Evolutionary conservation across 2,113 vertebrate genomes (phyloP), one percentile per base, ranked within the genome.

Genomic region (Ctenodactylus gundi): DNA sequence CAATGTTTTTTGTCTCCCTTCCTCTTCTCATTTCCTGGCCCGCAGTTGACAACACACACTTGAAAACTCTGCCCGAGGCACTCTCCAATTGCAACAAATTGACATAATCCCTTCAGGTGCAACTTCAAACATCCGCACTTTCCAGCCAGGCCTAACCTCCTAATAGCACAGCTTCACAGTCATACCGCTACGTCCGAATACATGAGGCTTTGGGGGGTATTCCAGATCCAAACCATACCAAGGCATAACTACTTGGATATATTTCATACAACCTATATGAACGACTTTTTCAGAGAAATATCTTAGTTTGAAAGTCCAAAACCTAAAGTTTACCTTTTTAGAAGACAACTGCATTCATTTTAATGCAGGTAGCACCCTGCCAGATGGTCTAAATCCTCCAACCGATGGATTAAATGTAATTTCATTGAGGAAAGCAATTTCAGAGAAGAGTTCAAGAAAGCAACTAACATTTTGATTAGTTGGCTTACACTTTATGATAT

Each of bases 361-460:
- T 44, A 76, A 4, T 46, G 46, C 6, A 81, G 81, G 68, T 58
- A 88, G 76, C 68, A 17, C 4, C 49, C 29, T 10, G 80, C 6
- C n/a, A 88, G 46, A 81, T 70, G 20, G 60, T 25, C 9, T 7
- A 83, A 46, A 53, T 18, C 20, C 34, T 93, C 73, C 84, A 44
- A 88, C 14, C 84, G 44, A 34, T 23, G 31, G 72, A 91, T 58
- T 70, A 85, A 85, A 90, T 64, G 31, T 60, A 88, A 93, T 94
- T 88, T 36, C 25, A 85, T 27, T 88, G 83, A 81, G 65, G 60
- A 93, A 75, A 93, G 39, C 60, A 84, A 93, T 94, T 94, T 93
- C 60, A 91, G 53, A 78, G 34, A 83, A 36, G 51, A 88, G 6
- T 75, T 88, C 8, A 46, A 39, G 65, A 80, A 77, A 88, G n/a